These are phyloP conservation scores for Falco berigora DNA, from an alignment of 2,797 vertebrate genomes.

Conservation along the genomic window DNA sequence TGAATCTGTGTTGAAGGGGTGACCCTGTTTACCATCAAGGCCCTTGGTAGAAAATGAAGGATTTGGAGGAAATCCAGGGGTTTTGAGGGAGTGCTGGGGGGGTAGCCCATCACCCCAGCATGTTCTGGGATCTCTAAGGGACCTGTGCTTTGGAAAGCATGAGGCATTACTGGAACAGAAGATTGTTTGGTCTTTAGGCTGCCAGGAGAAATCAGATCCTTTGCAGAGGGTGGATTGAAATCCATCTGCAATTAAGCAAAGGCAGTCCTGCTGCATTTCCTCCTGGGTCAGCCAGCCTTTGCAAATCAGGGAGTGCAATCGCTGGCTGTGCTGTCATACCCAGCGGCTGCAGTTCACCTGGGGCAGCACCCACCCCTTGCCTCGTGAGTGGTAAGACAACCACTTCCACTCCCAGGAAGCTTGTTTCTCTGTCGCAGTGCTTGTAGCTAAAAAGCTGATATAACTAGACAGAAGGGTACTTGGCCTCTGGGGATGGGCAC, in stretches of 20 bases:
- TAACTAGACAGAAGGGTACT: background rate
- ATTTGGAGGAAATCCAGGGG: background rate
- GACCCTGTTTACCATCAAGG: background rate
- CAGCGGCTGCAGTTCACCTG: fast-evolving
- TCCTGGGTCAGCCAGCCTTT: fast-evolving
- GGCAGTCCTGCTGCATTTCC: background rate
- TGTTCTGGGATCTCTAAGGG: background rate
- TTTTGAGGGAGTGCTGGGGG: background rate
- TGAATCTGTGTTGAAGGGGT: fast-evolving
- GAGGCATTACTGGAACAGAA: background rate
- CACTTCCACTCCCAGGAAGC: background rate
- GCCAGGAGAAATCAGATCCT: constrained; percentile 6
- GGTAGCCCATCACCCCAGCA: background rate
- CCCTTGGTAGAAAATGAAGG: background rate
- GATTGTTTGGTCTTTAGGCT: background rate
- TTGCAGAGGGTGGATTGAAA: background rate
- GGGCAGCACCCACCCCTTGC: background rate
- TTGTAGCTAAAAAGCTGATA: background rate
- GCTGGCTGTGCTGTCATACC: fast-evolving
- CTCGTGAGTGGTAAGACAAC: fast-evolving
- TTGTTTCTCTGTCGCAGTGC: background rate
- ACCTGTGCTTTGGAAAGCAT: background rate
- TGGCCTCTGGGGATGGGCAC: background rate
- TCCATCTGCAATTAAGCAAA: background rate
- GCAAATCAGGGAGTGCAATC: background rate